phyloP scores from a whole-genome alignment of 2,797 vertebrate species.

The Thamnophis elegans region DNA sequence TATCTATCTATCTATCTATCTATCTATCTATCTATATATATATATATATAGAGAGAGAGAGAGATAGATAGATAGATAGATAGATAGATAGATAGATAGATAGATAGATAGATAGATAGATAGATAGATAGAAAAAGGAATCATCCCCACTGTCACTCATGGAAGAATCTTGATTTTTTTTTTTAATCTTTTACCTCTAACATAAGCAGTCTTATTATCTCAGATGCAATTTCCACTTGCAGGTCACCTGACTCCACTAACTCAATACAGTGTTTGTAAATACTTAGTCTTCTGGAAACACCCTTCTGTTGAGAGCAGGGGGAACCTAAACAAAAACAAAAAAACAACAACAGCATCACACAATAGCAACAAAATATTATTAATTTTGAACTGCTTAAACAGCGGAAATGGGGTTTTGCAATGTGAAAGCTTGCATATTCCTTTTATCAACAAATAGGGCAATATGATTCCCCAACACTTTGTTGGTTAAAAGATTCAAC shows the following conservation, averaged over 20 bases:
- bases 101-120: too few species aligned
- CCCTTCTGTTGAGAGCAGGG: constrained; percentile 78
- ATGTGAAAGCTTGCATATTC: background rate
- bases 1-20: too few species aligned
- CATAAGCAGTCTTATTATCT: constrained; percentile 93
- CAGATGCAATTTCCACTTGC: constrained; percentile 82
- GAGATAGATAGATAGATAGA: too few species aligned
- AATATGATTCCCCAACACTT: background rate
- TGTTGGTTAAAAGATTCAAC: background rate
- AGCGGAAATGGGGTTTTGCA: background rate
- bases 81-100: too few species aligned
- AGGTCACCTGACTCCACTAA: constrained; percentile 94
- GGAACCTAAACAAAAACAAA: constrained; percentile 76
- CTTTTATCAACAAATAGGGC: background rate
- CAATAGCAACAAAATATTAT: background rate
- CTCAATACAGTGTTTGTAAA: constrained; percentile 86
- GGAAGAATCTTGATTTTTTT: background rate
- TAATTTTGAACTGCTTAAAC: background rate
- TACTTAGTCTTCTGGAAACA: constrained; percentile 77
- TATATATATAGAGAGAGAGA: too few species aligned
- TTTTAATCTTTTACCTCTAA: constrained; percentile 80
- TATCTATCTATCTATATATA: too few species aligned
- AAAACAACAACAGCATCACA: background rate
- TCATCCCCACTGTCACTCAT: background rate
- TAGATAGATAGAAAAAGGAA: background rate